A percentile compares a stretch with the other conserved stretches of the same genome.
Evolutionary conservation across 2,888 invertebrate genomes (phyloP).

Genomic region (Microctonus hyperodae): DNA sequence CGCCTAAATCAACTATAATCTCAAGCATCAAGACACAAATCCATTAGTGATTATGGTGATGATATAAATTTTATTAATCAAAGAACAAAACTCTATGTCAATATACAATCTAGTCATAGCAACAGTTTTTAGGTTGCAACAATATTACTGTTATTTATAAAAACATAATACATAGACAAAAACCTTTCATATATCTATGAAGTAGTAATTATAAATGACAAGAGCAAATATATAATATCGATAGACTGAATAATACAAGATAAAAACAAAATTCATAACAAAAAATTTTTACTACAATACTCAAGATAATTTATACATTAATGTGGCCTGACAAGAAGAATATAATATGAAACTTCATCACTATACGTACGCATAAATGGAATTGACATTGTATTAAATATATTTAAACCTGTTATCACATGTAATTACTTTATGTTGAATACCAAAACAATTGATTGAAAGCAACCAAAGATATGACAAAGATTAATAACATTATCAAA

Average conservation of each 20-base stretch:
- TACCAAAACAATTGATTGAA: not conserved
- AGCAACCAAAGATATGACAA: not conserved
- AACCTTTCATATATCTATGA: not conserved
- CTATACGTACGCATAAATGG: not conserved
- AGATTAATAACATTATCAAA: not conserved
- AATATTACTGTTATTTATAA: not conserved
- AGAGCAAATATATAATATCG: not conserved
- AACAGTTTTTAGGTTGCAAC: not conserved
- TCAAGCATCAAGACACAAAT: slow-evolving; percentile 5
- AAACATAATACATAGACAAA: not conserved
- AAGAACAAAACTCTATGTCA: not conserved
- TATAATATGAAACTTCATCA: not conserved
- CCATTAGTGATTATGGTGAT: not conserved
- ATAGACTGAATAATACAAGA: slow-evolving; percentile 4
- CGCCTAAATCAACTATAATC: not conserved
- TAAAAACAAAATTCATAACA: no score
- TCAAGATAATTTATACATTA: not conserved
- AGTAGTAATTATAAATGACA: not conserved
- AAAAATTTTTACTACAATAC: not conserved
- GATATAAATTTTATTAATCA: not conserved
- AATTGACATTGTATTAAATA: not conserved
- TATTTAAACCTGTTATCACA: not conserved
- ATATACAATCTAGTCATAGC: slow-evolving; percentile 19
- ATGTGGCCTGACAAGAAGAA: not conserved
- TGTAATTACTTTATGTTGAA: not conserved